Conservation (phyloP, 2,113 vertebrate species). For the Bagarius yarrelli region DNA sequence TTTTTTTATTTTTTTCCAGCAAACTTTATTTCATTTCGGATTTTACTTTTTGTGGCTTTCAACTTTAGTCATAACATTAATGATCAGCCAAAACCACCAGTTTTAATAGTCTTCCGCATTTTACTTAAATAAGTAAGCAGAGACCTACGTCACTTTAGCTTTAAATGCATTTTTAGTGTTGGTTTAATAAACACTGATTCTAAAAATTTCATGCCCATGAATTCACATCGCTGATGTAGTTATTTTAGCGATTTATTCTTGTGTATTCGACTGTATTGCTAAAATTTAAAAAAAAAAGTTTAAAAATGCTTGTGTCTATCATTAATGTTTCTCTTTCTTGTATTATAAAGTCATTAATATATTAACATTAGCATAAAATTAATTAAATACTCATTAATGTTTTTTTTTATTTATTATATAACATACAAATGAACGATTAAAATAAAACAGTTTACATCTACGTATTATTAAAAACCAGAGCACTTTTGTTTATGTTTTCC, state of each 20-base stretch:
- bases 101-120: neutral
- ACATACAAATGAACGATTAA: neutral
- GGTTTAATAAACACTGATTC: neutral
- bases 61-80: neutral
- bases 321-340: neutral
- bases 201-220: neutral
- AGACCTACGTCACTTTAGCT: neutral
- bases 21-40: neutral
- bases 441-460: conserved; percentile 13
- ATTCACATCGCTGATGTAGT: neutral
- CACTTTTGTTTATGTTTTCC: conserved; percentile 33
- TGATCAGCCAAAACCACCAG: neutral
- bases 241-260: neutral
- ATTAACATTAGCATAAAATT: neutral
- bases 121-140: neutral
- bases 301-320: neutral
- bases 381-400: neutral
- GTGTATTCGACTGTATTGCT: neutral
- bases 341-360: neutral
- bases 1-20: neutral
- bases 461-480: conserved; percentile 44
- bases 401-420: neutral
- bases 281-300: neutral
- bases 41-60: neutral
- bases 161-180: neutral